These are phyloP conservation scores for Orthonychiurus folsomi DNA, from an alignment of 2,888 invertebrate species.

Conservation along the genomic window DNA sequence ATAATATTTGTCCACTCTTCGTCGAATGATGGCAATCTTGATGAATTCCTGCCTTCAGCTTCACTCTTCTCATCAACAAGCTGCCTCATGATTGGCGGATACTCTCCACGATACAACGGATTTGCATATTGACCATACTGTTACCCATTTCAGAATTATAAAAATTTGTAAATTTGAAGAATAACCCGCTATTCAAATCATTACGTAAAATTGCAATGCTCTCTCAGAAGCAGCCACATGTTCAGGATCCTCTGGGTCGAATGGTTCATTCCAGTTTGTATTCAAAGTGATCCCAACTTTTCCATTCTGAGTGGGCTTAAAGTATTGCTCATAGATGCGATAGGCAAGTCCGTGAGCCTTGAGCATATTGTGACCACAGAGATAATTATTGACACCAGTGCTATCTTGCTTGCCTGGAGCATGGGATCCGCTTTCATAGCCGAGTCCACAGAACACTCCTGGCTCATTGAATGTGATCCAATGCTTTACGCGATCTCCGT, in stretches of 20 bases:
- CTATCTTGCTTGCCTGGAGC: slow-evolving; percentile 51
- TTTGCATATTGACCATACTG: slow-evolving; percentile 34
- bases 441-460: slow-evolving; percentile 19
- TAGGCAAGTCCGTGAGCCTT: slow-evolving; percentile 59
- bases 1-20: slow-evolving; percentile 29
- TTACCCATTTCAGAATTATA: no score
- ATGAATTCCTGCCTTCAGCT: slow-evolving; percentile 25
- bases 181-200: background rate
- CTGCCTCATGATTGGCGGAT: slow-evolving; percentile 33
- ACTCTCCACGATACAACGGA: slow-evolving; percentile 32
- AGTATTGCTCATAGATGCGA: slow-evolving; percentile 54
- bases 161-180: slow-evolving; percentile 3
- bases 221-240: background rate
- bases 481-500: slow-evolving; percentile 47
- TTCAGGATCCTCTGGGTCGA: slow-evolving; percentile 22
- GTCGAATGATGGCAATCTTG: slow-evolving; percentile 30
- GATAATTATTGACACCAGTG: slow-evolving; percentile 49
- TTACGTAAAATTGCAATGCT: background rate
- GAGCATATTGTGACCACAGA: slow-evolving; percentile 56
- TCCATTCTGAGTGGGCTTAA: slow-evolving; percentile 41
- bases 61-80: slow-evolving; percentile 26
- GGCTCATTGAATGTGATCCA: slow-evolving; percentile 35
- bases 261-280: slow-evolving; percentile 35
- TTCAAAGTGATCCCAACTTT: slow-evolving; percentile 39
- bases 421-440: slow-evolving; percentile 18